phyloP scores from a whole-genome alignment of 2,888 invertebrate species.

The Drosophila atripex region DNA sequence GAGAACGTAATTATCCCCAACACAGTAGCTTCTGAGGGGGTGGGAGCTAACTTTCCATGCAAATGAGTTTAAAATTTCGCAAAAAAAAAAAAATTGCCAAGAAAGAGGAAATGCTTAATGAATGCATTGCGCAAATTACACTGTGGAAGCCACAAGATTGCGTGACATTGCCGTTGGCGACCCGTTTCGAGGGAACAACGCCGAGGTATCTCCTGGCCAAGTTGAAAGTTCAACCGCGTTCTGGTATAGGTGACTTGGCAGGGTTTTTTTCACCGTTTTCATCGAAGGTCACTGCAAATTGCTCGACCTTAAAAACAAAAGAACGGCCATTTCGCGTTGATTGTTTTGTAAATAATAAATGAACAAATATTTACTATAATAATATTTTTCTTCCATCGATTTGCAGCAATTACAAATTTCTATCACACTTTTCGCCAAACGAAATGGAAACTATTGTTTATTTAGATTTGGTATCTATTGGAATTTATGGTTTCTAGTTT shows the following conservation, averaged over 20 bases:
- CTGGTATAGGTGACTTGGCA: background rate
- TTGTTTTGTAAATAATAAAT: conserved; percentile 55
- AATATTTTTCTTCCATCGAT: background rate
- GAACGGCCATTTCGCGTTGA: conserved; percentile 11
- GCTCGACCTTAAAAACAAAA: conserved; percentile 34
- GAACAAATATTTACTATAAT: conserved; percentile 25
- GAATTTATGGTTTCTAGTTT: background rate
- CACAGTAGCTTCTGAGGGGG: conserved; percentile 11
- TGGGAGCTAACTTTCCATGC: conserved; percentile 45
- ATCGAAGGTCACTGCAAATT: conserved; percentile 19
- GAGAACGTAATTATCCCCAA: conserved; percentile 54
- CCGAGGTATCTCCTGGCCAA: conserved; percentile 16
- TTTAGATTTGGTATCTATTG: background rate
- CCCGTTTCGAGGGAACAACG: background rate
- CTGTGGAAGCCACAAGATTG: conserved; percentile 34
- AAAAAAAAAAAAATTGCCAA: conserved; percentile 8
- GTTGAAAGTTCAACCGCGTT: conserved; percentile 22
- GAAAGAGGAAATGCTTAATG: conserved; percentile 44
- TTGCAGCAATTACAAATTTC: background rate
- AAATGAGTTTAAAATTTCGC: conserved; percentile 62
- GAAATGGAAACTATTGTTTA: background rate
- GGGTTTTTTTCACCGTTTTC: conserved; percentile 3
- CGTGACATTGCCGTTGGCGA: conserved; percentile 23
- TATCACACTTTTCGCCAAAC: background rate
- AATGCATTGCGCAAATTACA: conserved; percentile 55